Base-by-base conservation (phyloP, 2,888 invertebrate species). In the Patella caerulea region DNA sequence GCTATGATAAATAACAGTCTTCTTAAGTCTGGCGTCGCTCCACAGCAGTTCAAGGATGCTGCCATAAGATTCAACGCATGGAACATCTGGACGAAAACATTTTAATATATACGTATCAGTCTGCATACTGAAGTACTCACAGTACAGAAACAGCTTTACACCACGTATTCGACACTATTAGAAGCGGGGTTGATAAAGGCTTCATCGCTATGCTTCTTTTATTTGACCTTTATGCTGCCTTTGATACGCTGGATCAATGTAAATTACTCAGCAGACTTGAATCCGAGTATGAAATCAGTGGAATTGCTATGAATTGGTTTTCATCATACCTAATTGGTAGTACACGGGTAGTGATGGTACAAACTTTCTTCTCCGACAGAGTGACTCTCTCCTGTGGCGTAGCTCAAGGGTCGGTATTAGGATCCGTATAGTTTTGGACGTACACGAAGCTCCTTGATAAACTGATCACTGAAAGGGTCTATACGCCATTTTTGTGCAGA, bases 291-390 rank as follows among this genome's bases (percentile, higher is more conserved):
- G 24, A 24, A 24, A 24, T 24, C 24, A 24, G 24, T 24, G 24
- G 24, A 24, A 24, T 24, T 24, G 24, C 24, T 24, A 1, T 24
- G 24, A 24, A 24, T 24, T 24, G 24, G 24, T 24, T 24, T 24
- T 24, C 24, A 24, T 24, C 24, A 24, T 24, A 24, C 24, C 24
- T 24, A 24, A 24, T 24, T 24, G 24, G 24, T 24, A 45, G 82
- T 54, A 29, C 14, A 71, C 78, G 78, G 34, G 29, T 70, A n/a
- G 77, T 78, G n/a, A 17, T 17, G 17, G 71, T 78, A 72, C 9
- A 79, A 70, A 54, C 71, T 79, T 17, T 14, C 54, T 15, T 11
- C 15, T 79, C 77, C 15, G 19, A 52, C 15, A 19, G 3, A 53
- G 54, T 53, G 15, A 52, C 45, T 34, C 34, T 76, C 3, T 45